These are phyloP conservation scores for Caenorhabditis becei DNA, from an alignment of 2,888 invertebrate species.

Conservation along the genomic window DNA sequence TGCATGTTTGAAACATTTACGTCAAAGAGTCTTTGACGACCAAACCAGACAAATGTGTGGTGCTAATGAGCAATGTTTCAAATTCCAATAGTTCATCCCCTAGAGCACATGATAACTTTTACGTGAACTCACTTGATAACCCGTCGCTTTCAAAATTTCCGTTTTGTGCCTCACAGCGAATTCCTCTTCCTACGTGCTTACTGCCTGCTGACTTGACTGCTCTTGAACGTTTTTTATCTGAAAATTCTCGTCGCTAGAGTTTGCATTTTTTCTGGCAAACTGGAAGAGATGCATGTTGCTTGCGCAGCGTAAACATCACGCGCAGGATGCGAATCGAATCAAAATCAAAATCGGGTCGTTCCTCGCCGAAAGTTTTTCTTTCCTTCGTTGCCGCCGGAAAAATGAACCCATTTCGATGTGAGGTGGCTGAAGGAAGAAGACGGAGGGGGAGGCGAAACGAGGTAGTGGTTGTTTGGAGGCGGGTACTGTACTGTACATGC, in stretches of 20 bases:
- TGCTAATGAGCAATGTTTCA: too few relatives aligned
- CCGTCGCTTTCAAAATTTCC: too few relatives aligned
- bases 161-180: too few relatives aligned
- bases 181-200: too few relatives aligned
- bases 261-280: slow-evolving; percentile 28
- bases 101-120: too few relatives aligned
- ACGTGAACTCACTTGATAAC: too few relatives aligned
- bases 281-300: slow-evolving; percentile 55
- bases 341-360: slow-evolving; percentile 58
- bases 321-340: slow-evolving; percentile 31
- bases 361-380: slow-evolving; percentile 30
- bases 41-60: too few relatives aligned
- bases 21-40: too few relatives aligned
- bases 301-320: slow-evolving; percentile 60
- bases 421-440: slow-evolving; percentile 9
- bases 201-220: too few relatives aligned
- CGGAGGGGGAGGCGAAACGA: neutral
- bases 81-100: too few relatives aligned
- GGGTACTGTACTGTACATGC: slow-evolving; percentile 31
- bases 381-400: slow-evolving; percentile 25
- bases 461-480: slow-evolving; percentile 7
- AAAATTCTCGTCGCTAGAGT: neutral
- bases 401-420: slow-evolving; percentile 37
- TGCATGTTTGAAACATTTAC: too few relatives aligned
- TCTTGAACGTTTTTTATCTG: slow-evolving; percentile 9